Evolutionary conservation across 2,888 invertebrate species (phyloP), one percentile per base, ranked within the genome.

Genomic region (Nudaria mundana): DNA sequence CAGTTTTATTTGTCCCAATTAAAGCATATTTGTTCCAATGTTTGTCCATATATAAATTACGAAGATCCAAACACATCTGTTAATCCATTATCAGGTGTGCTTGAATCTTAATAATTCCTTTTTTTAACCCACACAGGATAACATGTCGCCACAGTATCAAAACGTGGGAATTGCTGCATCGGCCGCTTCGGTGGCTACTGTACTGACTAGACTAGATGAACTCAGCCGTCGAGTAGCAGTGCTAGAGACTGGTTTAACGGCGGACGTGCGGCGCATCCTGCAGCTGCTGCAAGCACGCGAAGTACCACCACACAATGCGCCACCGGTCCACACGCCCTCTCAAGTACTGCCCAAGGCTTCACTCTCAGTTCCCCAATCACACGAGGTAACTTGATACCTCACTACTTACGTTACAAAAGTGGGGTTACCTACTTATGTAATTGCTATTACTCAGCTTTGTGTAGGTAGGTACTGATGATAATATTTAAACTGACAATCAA

Each of bases 211-310:
- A 63, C 89, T 95, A 69, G 94, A 94, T 61, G 92, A 93, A 63
- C 81, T 95, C 46, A 90, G 92, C 63, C 90, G 91, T 66, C 91
- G 92, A 55, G 91, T 96, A 52, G 92, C 93, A 30, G 90, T 92
- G 33, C 81, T 96, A 62, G 95, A 96, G 73, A 91, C 91, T 47
- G 92, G 93, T 22, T 91, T 96, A 63, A 92, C 93, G 13, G 85
- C 91, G 5, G 95, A 96, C 70, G 92, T 96, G 55, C 91, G 93
- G 53, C 89, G 92, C 50, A 95, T 96, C 48, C 82, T 95, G 63
- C 90, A 90, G 35, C 76, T 94, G 52, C 80, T 94, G 41, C 92
- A 93, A 64, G 86, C 91, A 10, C 77, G 84, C 10, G 84, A 85
- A 14, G 55, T 33, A 26, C 43, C 57, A 11, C 34, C 58, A 8